Evolutionary conservation across 2,113 vertebrate species (phyloP), one percentile per base, ranked within the genome.

Genomic region (Delphinapterus leucas): DNA sequence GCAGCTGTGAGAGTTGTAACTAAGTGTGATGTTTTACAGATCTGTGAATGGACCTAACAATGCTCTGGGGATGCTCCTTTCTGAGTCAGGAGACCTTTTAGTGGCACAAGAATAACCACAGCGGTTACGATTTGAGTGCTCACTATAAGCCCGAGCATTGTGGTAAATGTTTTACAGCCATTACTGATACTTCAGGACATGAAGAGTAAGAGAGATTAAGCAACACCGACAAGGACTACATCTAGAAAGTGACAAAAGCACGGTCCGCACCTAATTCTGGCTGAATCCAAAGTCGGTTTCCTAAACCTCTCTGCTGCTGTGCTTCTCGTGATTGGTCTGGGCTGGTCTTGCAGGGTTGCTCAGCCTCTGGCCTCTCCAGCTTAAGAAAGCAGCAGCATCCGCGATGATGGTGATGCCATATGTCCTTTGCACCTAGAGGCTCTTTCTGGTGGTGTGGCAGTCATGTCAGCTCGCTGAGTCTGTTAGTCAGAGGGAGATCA

Each of bases 281-380:
- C 6, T 6, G n/a, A 20, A 82, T 53, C 17, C 38, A 74, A 23
- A 49, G 11, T 17, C 5, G 6, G 2, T 49, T 83, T 63, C 63
- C 93, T 91, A 47, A 41, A 33, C 23, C 4, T 0, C 28, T 1
- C 0, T 14, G 33, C 36, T 38, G 0, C 3, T 58, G 53, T 47
- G 23, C 20, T 23, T 77, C 33, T 13, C 14, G 2, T 6, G 7
- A 2, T 36, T n/a, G 36, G 17, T 41, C 61, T 33, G 26, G 5
- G 21, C 36, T 15, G 2, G 47, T 73, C 55, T 23, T 33, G 10
- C 23, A 49, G 33, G 5, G 3, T 53, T 23, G 5, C 33, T 65
- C 36, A 26, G 33, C 23, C 14, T 67, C 25, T 0, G 2, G 1
- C 47, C 15, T 81, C n/a, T 67, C 53, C 60, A 18, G 33, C 55